phyloP scores from a whole-genome alignment of 2,888 invertebrate species.

The Ormyrus pomaceus region DNA sequence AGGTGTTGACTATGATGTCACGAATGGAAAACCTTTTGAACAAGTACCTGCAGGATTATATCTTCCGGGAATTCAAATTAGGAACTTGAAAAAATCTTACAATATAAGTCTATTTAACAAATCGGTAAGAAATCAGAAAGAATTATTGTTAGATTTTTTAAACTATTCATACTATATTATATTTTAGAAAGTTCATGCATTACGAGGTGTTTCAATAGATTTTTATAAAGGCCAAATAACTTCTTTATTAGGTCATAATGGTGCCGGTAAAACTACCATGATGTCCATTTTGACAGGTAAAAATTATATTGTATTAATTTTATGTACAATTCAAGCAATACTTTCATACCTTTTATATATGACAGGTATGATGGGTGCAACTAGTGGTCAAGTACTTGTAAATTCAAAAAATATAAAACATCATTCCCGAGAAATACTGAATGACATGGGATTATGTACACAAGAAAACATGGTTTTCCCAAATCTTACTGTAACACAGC shows the following conservation, averaged over 20 bases:
- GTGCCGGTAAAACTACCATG: constrained; percentile 94
- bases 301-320: too few relatives aligned
- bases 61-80: constrained; percentile 76
- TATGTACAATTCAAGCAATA: background rate
- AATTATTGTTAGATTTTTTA: background rate
- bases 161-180: background rate
- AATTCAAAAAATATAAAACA: constrained; percentile 83
- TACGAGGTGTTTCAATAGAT: constrained; percentile 62
- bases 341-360: background rate
- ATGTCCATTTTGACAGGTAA: constrained; percentile 90
- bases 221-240: constrained; percentile 92
- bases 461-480: constrained; percentile 90
- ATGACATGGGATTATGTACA: constrained; percentile 89
- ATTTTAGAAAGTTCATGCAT: constrained; percentile 64
- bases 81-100: constrained; percentile 76
- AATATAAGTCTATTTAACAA: constrained; percentile 62
- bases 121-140: constrained; percentile 59
- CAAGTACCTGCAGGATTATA: constrained; percentile 63
- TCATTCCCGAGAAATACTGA: constrained; percentile 81
- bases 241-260: constrained; percentile 87
- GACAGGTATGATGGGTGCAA: constrained; percentile 80
- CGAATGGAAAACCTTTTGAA: constrained; percentile 69
- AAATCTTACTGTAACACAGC: constrained; percentile 87
- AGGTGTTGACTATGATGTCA: constrained; percentile 61
- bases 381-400: constrained; percentile 82